Base-by-base conservation (phyloP, 1,140 invertebrate genomes). In the Notospermus geniculatus region DNA sequence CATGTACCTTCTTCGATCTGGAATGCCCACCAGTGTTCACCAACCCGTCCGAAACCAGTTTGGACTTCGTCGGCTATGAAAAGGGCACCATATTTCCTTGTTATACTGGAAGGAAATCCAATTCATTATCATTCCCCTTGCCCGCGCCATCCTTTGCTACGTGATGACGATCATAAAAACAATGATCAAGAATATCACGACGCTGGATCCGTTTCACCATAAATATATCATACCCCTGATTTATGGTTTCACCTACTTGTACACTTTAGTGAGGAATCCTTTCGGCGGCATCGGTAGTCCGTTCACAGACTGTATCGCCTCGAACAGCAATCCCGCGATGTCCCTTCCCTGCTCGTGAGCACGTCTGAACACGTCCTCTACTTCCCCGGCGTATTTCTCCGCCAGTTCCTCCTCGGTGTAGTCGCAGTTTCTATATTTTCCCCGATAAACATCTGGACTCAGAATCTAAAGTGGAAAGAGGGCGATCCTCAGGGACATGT, bases 1-100 rank as follows among this genome's bases (percentile, higher is more conserved):
- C 15, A 7, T 15, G 4, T 15, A 36, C 32, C 32, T 36, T 36
- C 32, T 15, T 36, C 32, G 15, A 36, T 36, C 32, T 36, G 32
- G 76, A 98, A 99, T 0, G 93, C 93, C 97, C 97, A 99, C 87
- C 93, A 97, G 71, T 95, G 89, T 56, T 87, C 90, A 2, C 97
- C 97, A 30, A 92, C 89, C 64, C 97, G 85, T 1, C 96, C 97
- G 77, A 98, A 98, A 5, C 96, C 97, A 54, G 95, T 92, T 85
- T 99, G 96, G 0, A 99, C 96, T 82, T 99, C 97, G 80, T 99
- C 97, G 28, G 95, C 93, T 63, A 99, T 95, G 75, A 94, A 95
- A 1, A 99, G 84, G 1, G 95, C 97, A 55, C 95, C 95, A 57
- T 90, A 88, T 57, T 87, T 86, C 45, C 89, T 86, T 0, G 25